These are phyloP conservation scores for Sarcophaga rosellei DNA, from an alignment of 2,888 invertebrate genomes.

Conservation along the genomic window DNA sequence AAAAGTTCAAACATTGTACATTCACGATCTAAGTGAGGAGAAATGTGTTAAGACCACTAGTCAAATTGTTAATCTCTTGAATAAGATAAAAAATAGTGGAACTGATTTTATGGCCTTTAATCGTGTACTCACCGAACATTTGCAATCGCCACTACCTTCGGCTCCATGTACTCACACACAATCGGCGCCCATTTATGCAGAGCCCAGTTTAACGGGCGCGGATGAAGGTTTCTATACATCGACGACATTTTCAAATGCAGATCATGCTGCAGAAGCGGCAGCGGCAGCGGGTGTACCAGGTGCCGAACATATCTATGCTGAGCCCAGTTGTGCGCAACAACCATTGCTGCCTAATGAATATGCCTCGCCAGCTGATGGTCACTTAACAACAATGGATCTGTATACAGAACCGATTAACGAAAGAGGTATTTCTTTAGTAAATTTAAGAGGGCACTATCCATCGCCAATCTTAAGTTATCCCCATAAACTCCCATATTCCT, in stretches of 20 bases:
- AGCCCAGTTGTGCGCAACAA: slow-evolving; percentile 75
- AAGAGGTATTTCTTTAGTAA: slow-evolving; percentile 74
- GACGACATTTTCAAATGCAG: slow-evolving; percentile 56
- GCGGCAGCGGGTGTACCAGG: slow-evolving; percentile 35
- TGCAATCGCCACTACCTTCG: slow-evolving; percentile 72
- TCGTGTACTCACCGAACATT: slow-evolving; percentile 75
- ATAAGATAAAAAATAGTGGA: slow-evolving; percentile 72
- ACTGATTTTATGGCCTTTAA: slow-evolving; percentile 76
- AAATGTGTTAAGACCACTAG: slow-evolving; percentile 75
- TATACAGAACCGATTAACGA: slow-evolving; percentile 78
- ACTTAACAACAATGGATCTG: slow-evolving; percentile 72
- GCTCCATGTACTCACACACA: slow-evolving; percentile 72
- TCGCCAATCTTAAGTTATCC: slow-evolving; percentile 26
- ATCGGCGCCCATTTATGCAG: slow-evolving; percentile 74
- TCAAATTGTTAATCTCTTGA: slow-evolving; percentile 74
- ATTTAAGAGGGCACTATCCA: slow-evolving; percentile 53
- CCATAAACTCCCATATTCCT: slow-evolving; percentile 35
- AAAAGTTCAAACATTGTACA: slow-evolving; percentile 72
- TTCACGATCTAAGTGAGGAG: slow-evolving; percentile 72
- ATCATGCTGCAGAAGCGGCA: slow-evolving; percentile 24
- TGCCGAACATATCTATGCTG: slow-evolving; percentile 78
- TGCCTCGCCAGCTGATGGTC: slow-evolving; percentile 76
- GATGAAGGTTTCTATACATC: slow-evolving; percentile 69
- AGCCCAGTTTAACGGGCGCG: slow-evolving; percentile 73
- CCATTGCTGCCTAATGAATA: slow-evolving; percentile 77